phyloP scores from a whole-genome alignment of 2,888 invertebrate genomes.

The Cheilosia vernalis region DNA sequence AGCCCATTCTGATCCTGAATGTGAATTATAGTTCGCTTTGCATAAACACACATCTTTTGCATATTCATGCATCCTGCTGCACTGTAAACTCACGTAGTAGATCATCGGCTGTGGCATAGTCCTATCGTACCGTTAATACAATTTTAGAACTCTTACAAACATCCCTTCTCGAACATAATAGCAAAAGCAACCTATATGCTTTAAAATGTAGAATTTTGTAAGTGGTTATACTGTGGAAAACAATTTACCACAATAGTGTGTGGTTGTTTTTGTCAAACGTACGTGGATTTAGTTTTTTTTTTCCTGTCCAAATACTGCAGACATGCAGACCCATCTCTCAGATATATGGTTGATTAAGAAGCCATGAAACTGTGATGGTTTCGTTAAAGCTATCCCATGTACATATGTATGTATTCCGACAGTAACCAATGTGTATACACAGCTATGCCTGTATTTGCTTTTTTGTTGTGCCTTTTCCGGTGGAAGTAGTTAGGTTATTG shows the following conservation, averaged over 20 bases:
- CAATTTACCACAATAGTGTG: conserved; percentile 18
- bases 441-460: conserved; percentile 14
- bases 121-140: conserved; percentile 9
- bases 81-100: conserved; percentile 36
- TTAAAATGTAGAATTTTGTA: not conserved
- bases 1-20: conserved; percentile 39
- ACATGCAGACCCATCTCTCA: conserved; percentile 4
- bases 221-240: conserved; percentile 37
- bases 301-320: not conserved
- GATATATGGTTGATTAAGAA: conserved; percentile 39
- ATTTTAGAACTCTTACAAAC: conserved; percentile 38
- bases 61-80: conserved; percentile 21
- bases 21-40: conserved; percentile 35
- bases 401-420: not conserved
- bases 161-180: conserved; percentile 17
- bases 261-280: conserved; percentile 24
- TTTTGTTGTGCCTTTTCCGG: not conserved
- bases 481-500: not conserved
- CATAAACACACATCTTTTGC: conserved; percentile 21
- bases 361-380: conserved; percentile 27
- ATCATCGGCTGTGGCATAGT: conserved; percentile 17
- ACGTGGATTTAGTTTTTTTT: conserved; percentile 22
- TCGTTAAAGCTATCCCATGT: conserved; percentile 6
- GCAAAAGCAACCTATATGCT: not conserved
- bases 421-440: not conserved